Evolutionary conservation across 2,888 invertebrate species (phyloP).

Genomic region (Pomacea canaliculata): DNA sequence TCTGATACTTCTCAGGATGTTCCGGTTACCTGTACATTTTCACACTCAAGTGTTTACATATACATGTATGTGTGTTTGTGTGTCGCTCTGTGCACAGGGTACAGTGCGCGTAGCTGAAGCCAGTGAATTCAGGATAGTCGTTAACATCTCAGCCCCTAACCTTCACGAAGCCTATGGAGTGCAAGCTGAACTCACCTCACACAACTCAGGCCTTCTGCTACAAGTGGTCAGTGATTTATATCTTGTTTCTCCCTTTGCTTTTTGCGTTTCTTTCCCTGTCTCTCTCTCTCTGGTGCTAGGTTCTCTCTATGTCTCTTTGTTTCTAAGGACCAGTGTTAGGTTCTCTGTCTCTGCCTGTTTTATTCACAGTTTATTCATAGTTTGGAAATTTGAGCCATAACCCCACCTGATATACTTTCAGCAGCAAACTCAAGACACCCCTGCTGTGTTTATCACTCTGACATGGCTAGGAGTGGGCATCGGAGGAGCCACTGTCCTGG

Average conservation of each 20-base stretch:
- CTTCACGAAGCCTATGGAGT: slow-evolving; percentile 60
- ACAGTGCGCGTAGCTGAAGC: slow-evolving; percentile 60
- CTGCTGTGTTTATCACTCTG: slow-evolving; percentile 37
- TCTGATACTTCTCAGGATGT: neutral
- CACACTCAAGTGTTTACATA: neutral
- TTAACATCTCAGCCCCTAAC: slow-evolving; percentile 61
- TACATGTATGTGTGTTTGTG: neutral
- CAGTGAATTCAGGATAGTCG: slow-evolving; percentile 58
- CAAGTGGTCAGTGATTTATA: slow-evolving; percentile 58
- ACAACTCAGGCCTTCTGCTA: slow-evolving; percentile 56
- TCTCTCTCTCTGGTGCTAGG: neutral
- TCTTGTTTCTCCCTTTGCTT: neutral
- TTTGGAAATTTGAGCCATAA: no score
- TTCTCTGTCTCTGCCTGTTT: no score
- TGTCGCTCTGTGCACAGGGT: slow-evolving; percentile 48
- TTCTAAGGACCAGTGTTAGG: no score
- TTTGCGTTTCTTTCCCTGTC: neutral
- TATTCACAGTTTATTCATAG: no score
- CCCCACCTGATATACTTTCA: neutral
- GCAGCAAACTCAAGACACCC: slow-evolving; percentile 48
- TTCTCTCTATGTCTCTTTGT: neutral
- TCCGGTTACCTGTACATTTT: neutral
- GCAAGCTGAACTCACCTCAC: slow-evolving; percentile 49
- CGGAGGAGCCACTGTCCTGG: slow-evolving; percentile 38
- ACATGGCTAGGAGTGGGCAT: slow-evolving; percentile 53